phyloP scores from a whole-genome alignment of 2,113 vertebrate species.

The Butastur rufipennis region DNA sequence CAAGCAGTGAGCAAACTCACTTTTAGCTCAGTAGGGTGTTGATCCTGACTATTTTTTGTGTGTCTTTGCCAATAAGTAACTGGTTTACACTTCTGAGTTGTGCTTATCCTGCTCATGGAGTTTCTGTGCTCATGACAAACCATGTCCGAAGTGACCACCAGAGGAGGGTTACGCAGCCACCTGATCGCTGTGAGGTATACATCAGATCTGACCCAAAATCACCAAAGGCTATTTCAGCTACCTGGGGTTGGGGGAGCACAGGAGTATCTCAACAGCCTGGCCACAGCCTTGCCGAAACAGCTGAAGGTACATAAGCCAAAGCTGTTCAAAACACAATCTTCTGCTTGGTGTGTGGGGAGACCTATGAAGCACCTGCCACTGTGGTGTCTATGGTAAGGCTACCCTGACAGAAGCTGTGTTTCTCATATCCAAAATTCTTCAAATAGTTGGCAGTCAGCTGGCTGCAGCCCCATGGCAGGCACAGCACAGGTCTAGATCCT shows the following conservation, averaged over 20 bases:
- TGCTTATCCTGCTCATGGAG: neutral
- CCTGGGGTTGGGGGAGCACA: neutral
- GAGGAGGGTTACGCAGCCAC: too few relatives aligned
- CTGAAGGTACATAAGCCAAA: neutral
- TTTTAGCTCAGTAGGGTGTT: neutral
- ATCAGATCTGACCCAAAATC: too few relatives aligned
- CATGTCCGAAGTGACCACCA: too few relatives aligned
- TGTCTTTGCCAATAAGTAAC: neutral
- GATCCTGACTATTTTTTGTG: neutral
- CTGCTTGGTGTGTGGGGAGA: neutral
- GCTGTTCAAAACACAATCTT: neutral
- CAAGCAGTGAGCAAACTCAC: neutral
- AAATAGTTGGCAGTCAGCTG: neutral
- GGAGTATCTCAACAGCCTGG: neutral
- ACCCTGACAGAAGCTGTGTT: neutral
- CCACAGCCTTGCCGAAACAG: neutral
- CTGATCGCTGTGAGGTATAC: too few relatives aligned
- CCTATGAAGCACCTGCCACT: neutral
- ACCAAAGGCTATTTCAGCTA: too few relatives aligned
- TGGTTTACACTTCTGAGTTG: neutral
- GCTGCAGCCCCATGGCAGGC: neutral
- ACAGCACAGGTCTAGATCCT: neutral
- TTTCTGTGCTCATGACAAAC: too few relatives aligned
- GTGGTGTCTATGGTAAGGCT: neutral
- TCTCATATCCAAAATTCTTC: neutral